Percentiles rank a stretch among this genome's conserved stretches.
phyloP scores from a whole-genome alignment of 2,797 vertebrate species.

The Setipinna tenuifilis region DNA sequence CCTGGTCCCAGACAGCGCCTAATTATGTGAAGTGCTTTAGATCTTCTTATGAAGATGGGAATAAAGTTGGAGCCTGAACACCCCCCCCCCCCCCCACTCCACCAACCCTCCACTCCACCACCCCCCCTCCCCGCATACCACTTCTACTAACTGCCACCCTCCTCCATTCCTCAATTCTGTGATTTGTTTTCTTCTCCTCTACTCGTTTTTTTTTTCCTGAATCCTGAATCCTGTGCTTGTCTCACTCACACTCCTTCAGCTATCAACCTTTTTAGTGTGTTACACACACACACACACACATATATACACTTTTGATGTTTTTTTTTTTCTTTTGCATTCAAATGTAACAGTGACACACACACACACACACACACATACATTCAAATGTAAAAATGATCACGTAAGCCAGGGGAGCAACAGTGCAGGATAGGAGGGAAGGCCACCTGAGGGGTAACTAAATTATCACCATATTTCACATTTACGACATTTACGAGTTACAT shows the following conservation, averaged over 20 bases:
- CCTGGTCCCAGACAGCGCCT: conserved; percentile 71
- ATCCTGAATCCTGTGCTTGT: conserved; percentile 33
- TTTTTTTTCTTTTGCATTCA: neutral
- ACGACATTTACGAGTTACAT: too few relatives aligned
- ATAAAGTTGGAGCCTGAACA: conserved; percentile 63
- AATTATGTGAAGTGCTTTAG: conserved; percentile 72
- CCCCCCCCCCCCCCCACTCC: neutral
- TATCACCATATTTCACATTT: too few relatives aligned
- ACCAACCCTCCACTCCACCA: neutral
- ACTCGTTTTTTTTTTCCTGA: conserved; percentile 30
- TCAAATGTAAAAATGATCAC: neutral
- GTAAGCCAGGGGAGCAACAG: neutral
- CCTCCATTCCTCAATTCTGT: neutral
- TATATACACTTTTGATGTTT: neutral
- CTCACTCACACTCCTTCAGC: conserved; percentile 7
- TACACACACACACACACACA: conserved; percentile 30
- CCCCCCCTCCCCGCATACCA: neutral
- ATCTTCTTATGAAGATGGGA: conserved; percentile 59
- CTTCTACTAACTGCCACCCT: neutral
- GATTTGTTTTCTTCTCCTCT: conserved; percentile 38
- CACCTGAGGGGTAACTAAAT: too few relatives aligned
- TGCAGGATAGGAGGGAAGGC: too few relatives aligned
- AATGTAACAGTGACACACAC: neutral
- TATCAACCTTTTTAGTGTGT: conserved; percentile 53
- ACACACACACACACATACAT: neutral